Conservation (phyloP, 2,888 invertebrate genomes). For the Dinocampus coccinellae region DNA sequence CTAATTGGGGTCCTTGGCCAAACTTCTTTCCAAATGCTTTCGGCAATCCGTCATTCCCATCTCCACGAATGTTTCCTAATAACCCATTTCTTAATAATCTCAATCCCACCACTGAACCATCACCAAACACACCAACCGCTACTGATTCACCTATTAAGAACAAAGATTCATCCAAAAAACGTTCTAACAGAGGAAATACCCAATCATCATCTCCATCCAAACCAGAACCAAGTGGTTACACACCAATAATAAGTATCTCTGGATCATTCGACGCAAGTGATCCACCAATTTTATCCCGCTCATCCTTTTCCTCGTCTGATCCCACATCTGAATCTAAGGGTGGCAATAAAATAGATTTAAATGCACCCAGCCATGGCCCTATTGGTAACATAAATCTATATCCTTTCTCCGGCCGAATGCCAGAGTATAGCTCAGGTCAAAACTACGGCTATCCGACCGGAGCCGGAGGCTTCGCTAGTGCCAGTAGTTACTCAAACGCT, state of each 20-base stretch:
- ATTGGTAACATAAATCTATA: background rate
- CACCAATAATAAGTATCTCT: conserved; percentile 30
- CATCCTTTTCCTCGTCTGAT: conserved; percentile 13
- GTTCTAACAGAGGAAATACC: background rate
- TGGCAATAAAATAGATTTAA: conserved; percentile 17
- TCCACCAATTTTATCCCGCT: conserved; percentile 7
- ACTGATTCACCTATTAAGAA: background rate
- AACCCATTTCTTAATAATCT: background rate
- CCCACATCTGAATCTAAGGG: background rate
- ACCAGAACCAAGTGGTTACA: conserved; percentile 10
- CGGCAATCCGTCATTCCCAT: conserved; percentile 11
- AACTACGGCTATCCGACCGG: conserved; percentile 27
- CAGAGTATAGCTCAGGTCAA: background rate
- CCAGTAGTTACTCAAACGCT: conserved; percentile 46
- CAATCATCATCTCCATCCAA: background rate
- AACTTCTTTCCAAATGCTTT: background rate
- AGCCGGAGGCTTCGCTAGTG: conserved; percentile 44
- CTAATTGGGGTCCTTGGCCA: conserved; percentile 8
- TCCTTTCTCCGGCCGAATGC: conserved; percentile 28
- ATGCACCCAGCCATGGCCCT: conserved; percentile 20
- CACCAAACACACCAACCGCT: background rate
- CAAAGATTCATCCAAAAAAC: background rate
- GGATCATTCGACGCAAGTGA: conserved; percentile 32
- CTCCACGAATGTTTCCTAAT: conserved; percentile 23
- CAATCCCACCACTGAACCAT: background rate